These are phyloP conservation scores for Drosophila ohnishii DNA, from an alignment of 1,140 invertebrate genomes.

Conservation along the genomic window DNA sequence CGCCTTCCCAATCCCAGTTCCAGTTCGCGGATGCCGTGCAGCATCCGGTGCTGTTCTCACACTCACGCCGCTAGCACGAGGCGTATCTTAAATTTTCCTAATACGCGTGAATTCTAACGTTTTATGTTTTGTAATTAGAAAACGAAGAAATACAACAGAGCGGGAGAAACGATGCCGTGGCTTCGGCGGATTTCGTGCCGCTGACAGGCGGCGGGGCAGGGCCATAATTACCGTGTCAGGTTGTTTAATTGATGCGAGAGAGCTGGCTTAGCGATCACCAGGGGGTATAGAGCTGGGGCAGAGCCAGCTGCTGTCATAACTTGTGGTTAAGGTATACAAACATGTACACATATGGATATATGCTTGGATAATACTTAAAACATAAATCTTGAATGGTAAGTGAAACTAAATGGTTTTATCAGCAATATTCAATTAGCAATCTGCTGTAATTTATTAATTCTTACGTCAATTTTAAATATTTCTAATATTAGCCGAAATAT, in stretches of 20 bases:
- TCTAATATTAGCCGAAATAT: background rate
- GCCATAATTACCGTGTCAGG: constrained; percentile 70
- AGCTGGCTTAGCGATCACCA: constrained; percentile 33
- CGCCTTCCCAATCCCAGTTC: constrained; percentile 4
- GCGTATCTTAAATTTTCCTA: constrained; percentile 79
- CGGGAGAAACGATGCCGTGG: constrained; percentile 10
- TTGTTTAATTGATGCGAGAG: constrained; percentile 69
- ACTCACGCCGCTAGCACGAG: constrained; percentile 47
- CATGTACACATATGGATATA: background rate
- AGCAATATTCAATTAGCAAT: constrained; percentile 1
- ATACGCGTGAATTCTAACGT: constrained; percentile 79
- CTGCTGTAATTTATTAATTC: background rate
- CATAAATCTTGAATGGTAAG: background rate
- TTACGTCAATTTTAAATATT: background rate
- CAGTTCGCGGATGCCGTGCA: constrained; percentile 43
- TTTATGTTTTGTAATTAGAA: constrained; percentile 81
- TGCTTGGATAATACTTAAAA: background rate
- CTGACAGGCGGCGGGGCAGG: constrained; percentile 42
- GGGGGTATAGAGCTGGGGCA: constrained; percentile 7
- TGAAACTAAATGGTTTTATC: background rate
- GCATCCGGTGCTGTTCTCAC: constrained; percentile 74
- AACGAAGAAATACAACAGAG: constrained; percentile 25
- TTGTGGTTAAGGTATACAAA: constrained; percentile 18
- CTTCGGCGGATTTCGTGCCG: constrained; percentile 21
- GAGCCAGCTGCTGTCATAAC: constrained; percentile 49